phyloP scores from a whole-genome alignment of 1,140 invertebrate genomes.

The Babylonia areolata region DNA sequence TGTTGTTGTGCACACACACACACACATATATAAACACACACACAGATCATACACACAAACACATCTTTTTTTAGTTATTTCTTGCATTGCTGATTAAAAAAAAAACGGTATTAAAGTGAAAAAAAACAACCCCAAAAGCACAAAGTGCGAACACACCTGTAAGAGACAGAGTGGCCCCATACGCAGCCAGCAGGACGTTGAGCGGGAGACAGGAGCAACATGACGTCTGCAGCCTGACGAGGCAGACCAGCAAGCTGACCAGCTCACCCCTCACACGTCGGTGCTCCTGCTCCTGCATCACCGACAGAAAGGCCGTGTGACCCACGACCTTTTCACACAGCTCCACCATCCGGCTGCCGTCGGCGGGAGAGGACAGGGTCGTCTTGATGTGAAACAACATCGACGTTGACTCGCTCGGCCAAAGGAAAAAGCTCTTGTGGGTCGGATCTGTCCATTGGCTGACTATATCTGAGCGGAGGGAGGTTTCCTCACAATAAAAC shows the following conservation, averaged over 20 bases:
- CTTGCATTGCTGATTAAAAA: too few species aligned
- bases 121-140: too few species aligned
- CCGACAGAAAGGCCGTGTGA: constrained; percentile 24
- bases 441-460: neutral
- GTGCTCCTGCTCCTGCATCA: constrained; percentile 15
- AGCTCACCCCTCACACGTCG: constrained; percentile 18
- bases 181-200: constrained; percentile 1
- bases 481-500: neutral
- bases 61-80: too few species aligned
- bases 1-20: too few species aligned
- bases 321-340: constrained; percentile 26
- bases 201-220: neutral
- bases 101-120: too few species aligned
- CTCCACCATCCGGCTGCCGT: neutral
- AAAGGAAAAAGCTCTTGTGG: neutral
- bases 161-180: constrained; percentile 1
- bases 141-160: constrained; percentile 18
- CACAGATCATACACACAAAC: too few species aligned
- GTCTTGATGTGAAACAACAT: too few species aligned
- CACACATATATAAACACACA: too few species aligned
- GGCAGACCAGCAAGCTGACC: neutral
- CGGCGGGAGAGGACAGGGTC: neutral
- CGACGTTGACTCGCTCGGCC: neutral
- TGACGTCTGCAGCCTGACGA: constrained; percentile 4
- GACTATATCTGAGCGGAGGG: neutral